Evolutionary conservation across 1,140 invertebrate genomes (phyloP).

Genomic region (Temnothorax longispinosus): DNA sequence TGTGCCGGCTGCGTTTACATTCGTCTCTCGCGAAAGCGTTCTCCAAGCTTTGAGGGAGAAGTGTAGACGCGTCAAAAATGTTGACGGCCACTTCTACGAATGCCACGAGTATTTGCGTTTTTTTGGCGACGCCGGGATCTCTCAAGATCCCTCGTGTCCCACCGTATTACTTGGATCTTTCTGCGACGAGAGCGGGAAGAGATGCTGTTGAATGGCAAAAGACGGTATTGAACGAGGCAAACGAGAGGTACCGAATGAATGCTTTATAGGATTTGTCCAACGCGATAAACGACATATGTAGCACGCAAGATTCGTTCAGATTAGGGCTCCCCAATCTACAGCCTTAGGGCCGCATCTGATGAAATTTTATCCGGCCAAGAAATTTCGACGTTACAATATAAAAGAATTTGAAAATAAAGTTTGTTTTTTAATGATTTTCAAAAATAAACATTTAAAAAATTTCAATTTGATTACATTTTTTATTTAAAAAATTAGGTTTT

Average conservation of each 20-base stretch:
- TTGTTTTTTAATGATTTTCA: no score
- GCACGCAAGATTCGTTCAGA: not conserved
- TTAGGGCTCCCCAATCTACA: not conserved
- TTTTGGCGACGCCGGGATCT: not conserved
- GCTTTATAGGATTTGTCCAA: not conserved
- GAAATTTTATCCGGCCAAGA: no score
- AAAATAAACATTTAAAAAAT: no score
- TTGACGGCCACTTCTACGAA: constrained; percentile 32
- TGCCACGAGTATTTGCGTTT: constrained; percentile 57
- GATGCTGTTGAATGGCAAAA: constrained; percentile 19
- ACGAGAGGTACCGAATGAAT: not conserved
- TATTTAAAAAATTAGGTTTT: no score
- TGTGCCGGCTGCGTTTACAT: constrained; percentile 53
- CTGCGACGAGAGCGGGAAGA: not conserved
- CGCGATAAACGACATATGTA: constrained; percentile 5
- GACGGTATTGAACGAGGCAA: not conserved
- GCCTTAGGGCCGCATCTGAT: no score
- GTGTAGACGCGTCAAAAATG: constrained; percentile 43
- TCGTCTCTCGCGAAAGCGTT: constrained; percentile 10
- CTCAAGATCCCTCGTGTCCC: constrained; percentile 30
- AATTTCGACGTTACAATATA: no score
- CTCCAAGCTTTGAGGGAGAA: not conserved
- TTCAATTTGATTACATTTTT: no score
- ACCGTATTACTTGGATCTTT: constrained; percentile 3
- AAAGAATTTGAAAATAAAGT: no score